Evolutionary conservation across 2,888 invertebrate genomes (phyloP), one percentile per base, ranked within the genome.

Genomic region (Sylvicola cinctus): DNA sequence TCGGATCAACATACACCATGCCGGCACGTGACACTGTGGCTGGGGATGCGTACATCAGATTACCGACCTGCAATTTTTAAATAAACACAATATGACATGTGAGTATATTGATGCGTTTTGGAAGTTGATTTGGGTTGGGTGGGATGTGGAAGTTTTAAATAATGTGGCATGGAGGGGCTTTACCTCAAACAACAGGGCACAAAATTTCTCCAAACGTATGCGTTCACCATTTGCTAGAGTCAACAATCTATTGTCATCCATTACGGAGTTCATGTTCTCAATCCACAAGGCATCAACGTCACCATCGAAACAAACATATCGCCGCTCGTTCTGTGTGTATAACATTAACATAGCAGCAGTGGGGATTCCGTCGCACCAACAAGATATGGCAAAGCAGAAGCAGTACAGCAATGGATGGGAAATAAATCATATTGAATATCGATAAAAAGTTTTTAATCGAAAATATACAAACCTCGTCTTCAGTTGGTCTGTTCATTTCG

Each of bases 181-280:
- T 45, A 72, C 76, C 66, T 91, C 90, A 58, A 90, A 90, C 31
- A 91, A 60, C 38, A 91, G 57, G 17, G 79, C 72, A 54, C 83
- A 81, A 54, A 84, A 74, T 38, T 74, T 70, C 47, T 79, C 76
- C 37, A 88, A 61, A 39, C 83, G 67, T 40, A 88, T 84, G 40
- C 87, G 65, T 59, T 91, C 83, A 36, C 88, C 88, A 52, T 90
- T 91, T 4, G 88, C 85, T 38, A 91, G 61, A 1, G 90, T 91
- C 36, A 91, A 60, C 29, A 90, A 60, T 49, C 77, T 80, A 52
- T 90, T 91, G 55, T 91, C 90, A 49, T 91, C 91, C 90, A 91
- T 90, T 2, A 91, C 88, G 0, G 88, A 87, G 61, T 90, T 91
- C 87, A 91, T 90, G 59, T 90, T 91, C 58, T 91, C 91, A 42